Evolutionary conservation across 2,797 vertebrate genomes (phyloP).

Genomic region (Xyrichtys novacula): DNA sequence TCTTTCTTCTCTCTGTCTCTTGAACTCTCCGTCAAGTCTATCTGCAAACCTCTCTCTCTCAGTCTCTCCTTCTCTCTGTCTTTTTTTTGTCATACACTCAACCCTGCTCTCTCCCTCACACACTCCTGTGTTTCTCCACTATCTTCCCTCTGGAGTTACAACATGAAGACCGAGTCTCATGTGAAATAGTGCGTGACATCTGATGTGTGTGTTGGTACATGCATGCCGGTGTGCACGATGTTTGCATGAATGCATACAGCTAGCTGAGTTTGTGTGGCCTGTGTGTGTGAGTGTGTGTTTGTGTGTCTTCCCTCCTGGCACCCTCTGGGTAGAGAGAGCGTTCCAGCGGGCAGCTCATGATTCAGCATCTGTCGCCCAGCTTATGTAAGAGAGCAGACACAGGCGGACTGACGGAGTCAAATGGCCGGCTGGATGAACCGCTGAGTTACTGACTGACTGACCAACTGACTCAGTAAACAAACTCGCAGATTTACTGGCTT

Average conservation of each 20-base stretch:
- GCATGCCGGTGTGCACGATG: slow-evolving; percentile 22
- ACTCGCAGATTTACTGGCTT: slow-evolving; percentile 39
- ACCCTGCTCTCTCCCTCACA: slow-evolving; percentile 31
- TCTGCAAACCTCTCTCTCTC: slow-evolving; percentile 46
- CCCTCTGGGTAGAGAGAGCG: slow-evolving; percentile 77
- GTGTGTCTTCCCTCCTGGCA: slow-evolving; percentile 64
- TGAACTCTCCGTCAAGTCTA: slow-evolving; percentile 67
- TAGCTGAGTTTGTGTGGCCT: slow-evolving; percentile 22
- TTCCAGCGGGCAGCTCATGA: slow-evolving; percentile 83
- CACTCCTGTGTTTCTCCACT: slow-evolving; percentile 26
- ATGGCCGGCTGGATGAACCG: slow-evolving; percentile 56
- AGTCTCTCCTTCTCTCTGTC: too few relatives aligned
- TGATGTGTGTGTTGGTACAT: slow-evolving; percentile 30
- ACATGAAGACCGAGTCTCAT: slow-evolving; percentile 64
- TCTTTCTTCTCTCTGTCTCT: slow-evolving; percentile 69
- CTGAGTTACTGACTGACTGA: slow-evolving; percentile 62
- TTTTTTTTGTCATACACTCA: background rate
- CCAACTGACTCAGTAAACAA: slow-evolving; percentile 55
- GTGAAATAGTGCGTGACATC: slow-evolving; percentile 76
- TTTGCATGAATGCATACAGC: slow-evolving; percentile 59
- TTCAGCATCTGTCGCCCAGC: slow-evolving; percentile 84
- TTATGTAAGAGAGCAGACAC: slow-evolving; percentile 79
- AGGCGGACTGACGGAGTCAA: slow-evolving; percentile 52
- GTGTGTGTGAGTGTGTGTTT: slow-evolving; percentile 18
- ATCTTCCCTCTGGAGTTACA: slow-evolving; percentile 63